Evolutionary conservation across 2,888 invertebrate genomes (phyloP), one percentile per base, ranked within the genome.

Genomic region (Malacosoma neustria): DNA sequence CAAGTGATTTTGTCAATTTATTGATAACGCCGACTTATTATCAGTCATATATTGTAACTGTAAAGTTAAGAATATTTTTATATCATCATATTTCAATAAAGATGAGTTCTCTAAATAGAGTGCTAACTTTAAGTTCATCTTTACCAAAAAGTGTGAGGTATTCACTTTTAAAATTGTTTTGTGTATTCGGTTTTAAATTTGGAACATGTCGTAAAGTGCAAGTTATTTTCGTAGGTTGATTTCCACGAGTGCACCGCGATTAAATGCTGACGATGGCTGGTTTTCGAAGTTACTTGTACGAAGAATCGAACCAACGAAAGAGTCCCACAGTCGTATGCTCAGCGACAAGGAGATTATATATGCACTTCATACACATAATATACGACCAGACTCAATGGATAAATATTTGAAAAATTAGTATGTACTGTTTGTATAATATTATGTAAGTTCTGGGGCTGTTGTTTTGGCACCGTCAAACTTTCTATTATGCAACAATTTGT

Each of bases 321-420:
- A 97, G 71, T 94, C 98, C 2, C 99, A 99, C 77, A 98, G 98
- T 61, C 92, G 97, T 47, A 95, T 98, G 92, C 89, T 99, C 34
- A 96, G 98, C 59, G 96, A 97, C 79, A 98, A 98, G 79, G 98
- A 98, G 80, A 90, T 93, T 40, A 93, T 99, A 58, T 99, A 96
- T 80, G 96, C 98, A 46, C 88, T 99, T 41, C 95, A 97, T 71
- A 98, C 97, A 45, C 97, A 98, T 76, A 95, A 97, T 73, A 94
- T 97, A 51, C 92, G 95, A 61, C 95, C 98, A 30, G 97, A 96
- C 77, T 92, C 91, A 33, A 92, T 93, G 81, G 91, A 92, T 50
- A 89, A 92, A 72, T 98, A 98, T 79, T 86, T 98, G 53, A 88
- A 90, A 54, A 96, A 96, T 80, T 96, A 96, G 98, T 98, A 89